phyloP scores from a whole-genome alignment of 2,113 vertebrate genomes.

The Tyto alba region DNA sequence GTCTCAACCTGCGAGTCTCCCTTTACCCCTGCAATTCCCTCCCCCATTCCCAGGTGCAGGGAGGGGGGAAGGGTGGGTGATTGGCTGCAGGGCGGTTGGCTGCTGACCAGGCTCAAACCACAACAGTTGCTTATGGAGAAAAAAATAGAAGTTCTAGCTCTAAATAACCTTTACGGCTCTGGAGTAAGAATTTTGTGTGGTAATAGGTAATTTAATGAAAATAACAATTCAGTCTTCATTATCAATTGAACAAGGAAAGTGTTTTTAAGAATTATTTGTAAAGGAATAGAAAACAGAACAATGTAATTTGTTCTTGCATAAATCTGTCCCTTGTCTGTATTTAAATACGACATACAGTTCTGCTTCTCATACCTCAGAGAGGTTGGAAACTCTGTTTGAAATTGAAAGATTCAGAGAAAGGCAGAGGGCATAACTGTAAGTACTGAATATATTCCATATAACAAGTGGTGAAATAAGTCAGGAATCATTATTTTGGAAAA shows the following conservation, averaged over 20 bases:
- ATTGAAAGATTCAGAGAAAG: not conserved
- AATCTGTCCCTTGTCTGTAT: not conserved
- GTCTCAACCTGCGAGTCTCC: too few relatives aligned
- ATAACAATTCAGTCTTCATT: not conserved
- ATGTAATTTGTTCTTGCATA: not conserved
- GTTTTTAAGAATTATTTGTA: not conserved
- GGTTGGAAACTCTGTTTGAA: not conserved
- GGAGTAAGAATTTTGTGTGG: not conserved
- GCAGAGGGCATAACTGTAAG: not conserved
- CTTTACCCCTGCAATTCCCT: too few relatives aligned
- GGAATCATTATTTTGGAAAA: not conserved
- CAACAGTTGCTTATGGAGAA: not conserved
- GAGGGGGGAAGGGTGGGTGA: too few relatives aligned
- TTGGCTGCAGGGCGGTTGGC: too few relatives aligned
- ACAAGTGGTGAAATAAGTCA: not conserved
- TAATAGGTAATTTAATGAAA: not conserved
- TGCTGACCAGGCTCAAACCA: too few relatives aligned
- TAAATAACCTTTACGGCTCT: not conserved
- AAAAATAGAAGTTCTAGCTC: not conserved
- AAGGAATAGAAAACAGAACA: not conserved
- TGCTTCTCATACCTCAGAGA: not conserved
- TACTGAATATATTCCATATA: not conserved
- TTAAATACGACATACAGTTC: not conserved
- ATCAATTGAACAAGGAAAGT: not conserved
- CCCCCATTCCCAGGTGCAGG: too few relatives aligned